Percentiles rank a stretch among this genome's conserved stretches.
phyloP scores from a whole-genome alignment of 2,888 invertebrate species.

The Brachyptera risi region DNA sequence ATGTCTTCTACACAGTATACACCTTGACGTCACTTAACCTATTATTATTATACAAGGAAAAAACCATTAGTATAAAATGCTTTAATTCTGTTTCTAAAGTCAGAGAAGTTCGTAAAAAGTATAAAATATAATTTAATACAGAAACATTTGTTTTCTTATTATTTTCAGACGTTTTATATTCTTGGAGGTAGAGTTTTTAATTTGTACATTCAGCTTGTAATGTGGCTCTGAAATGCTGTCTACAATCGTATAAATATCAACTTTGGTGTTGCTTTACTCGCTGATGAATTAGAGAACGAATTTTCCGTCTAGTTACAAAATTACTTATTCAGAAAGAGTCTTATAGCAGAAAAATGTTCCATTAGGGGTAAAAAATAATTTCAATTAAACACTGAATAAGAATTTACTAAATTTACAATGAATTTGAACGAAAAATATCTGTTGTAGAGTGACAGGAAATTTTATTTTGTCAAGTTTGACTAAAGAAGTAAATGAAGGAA shows the following conservation, averaged over 20 bases:
- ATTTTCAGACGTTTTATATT: neutral
- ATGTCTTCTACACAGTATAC: conserved; percentile 15
- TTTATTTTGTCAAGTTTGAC: no score
- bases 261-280: neutral
- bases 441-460: no score
- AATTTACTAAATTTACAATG: no score
- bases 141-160: conserved; percentile 3
- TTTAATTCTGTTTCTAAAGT: no score
- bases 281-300: conserved; percentile 14
- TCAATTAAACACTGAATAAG: no score
- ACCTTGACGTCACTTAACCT: conserved; percentile 21
- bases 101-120: no score
- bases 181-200: conserved; percentile 1
- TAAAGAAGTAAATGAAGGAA: no score
- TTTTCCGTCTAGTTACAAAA: neutral
- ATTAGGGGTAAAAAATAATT: no score
- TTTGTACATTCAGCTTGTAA: neutral
- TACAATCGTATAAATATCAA: neutral
- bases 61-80: no score
- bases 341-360: no score
- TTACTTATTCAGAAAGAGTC: conserved; percentile 10
- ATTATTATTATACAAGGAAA: no score
- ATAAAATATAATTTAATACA: neutral
- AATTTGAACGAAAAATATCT: no score
- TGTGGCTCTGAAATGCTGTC: neutral